Evolutionary conservation across 2,113 vertebrate species (phyloP), one percentile per base, ranked within the genome.

Genomic region (Raphicerus campestris): DNA sequence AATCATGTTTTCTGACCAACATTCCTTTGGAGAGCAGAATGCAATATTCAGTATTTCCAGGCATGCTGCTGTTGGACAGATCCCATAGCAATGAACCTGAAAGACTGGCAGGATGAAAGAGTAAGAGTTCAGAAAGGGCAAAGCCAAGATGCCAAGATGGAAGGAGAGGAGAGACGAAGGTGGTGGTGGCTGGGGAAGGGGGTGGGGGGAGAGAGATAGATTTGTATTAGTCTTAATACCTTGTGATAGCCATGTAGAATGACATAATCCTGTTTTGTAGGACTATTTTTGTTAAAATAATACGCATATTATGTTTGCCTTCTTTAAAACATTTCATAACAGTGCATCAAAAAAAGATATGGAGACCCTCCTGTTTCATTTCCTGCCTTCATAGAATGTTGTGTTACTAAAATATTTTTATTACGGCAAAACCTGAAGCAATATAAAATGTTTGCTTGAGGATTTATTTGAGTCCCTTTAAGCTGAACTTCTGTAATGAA

Each of bases 401-500:
- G 98, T 98, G 98, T 98, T 98, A 98, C 99, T 99, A 99, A 98
- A 99, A 98, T 98, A 98, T 99, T 99, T 99, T 99, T 99, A 99
- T 98, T 99, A 98, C 98, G 97, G 98, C 98, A 98, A 98, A 98
- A 99, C 98, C 98, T 98, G 98, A 98, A 98, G 99, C 98, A 99
- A 98, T 98, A 99, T 98, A 98, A 98, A 98, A 97, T 99, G 98
- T 99, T 99, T 99, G 99, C 98, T 97, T 88, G 98, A 98, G 98
- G 98, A 99, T 99, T 99, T 98, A 98, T 98, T 98, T 98, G 98
- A 99, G 98, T 98, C 98, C 98, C 97, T 98, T 98, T 98, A 99
- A 99, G 98, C 98, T 99, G 98, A 98, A 98, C 99, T 99, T 99
- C 98, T 99, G 98, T 99, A 99, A 99, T 99, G 99, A 99, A 99